Base-by-base conservation (phyloP, 2,113 vertebrate species). In the Tinamus guttatus region DNA sequence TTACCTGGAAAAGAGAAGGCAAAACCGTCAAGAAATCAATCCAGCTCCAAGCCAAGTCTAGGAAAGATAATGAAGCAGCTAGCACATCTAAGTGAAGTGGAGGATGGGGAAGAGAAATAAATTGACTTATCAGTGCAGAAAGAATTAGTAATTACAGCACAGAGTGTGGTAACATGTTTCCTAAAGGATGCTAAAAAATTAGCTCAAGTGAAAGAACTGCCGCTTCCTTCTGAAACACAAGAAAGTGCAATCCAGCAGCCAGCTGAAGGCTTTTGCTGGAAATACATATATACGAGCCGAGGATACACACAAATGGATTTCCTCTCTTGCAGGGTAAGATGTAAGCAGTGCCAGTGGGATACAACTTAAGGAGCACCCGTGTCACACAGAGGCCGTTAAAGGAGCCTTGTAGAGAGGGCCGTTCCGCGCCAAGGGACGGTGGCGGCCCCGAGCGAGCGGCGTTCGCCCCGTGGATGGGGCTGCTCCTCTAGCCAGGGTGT, bases 401-500 rank as follows among this genome's bases (percentile, higher is more conserved):
- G 56, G 6, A 70, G 64, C 8, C 74, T 18, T 32, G 71, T 5
- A 16, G 67, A 80, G 70, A 67, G 41, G 64, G 60, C 56, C 74
- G 69, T 13, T 92, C 34, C 43, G 13, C 36, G 38, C 52, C 30
- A 30, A 71, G 68, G 28, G 63, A 20, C 12, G 14, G 28, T 7
- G 17, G 9, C 8, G 15, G 41, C 38, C 38, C 9, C 14, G 70
- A 62, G 27, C 34, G 34, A 51, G 15, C 20, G 81, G 77, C 20
- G 36, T 2, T 5, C 47, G 76, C 14, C 3, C 22, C 11, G 3
- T 21, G 73, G 71, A 20, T 4, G 0, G 0, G 76, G 20, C 60
- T 14, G 8, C 56, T 30, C 95, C 69, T 97, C 98, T 91, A 99
- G 99, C 99, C 79, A 99, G 98, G 0, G 99, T 99, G 96, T 99